phyloP scores from a whole-genome alignment of 2,797 vertebrate genomes.

The Leucoraja ocellata region DNA sequence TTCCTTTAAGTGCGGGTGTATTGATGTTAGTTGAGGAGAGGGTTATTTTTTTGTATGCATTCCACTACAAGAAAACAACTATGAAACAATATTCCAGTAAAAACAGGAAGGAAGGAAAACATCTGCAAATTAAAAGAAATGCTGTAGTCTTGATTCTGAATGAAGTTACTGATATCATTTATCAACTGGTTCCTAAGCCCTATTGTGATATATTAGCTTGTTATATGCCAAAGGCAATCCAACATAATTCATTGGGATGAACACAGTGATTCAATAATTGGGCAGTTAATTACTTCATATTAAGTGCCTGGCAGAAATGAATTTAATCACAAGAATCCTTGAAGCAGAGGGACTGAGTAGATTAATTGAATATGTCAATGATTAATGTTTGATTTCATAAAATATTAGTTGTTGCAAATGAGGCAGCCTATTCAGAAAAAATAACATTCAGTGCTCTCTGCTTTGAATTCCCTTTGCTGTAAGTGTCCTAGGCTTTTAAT shows the following conservation, averaged over 20 bases:
- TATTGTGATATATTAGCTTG: slow-evolving; percentile 55
- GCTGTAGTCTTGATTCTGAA: background rate
- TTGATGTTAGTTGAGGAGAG: background rate
- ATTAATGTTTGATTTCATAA: background rate
- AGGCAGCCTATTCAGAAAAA: background rate
- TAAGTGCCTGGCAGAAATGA: slow-evolving; percentile 40
- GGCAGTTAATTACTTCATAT: slow-evolving; percentile 58
- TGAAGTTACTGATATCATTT: slow-evolving; percentile 41
- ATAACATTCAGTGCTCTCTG: background rate
- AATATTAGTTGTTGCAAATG: background rate
- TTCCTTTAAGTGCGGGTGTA: background rate
- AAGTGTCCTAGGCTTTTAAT: slow-evolving; percentile 13
- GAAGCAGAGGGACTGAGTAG: background rate
- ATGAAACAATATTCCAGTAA: background rate
- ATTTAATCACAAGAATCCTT: slow-evolving; percentile 1
- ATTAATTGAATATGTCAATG: background rate
- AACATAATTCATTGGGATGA: slow-evolving; percentile 62
- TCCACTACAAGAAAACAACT: background rate
- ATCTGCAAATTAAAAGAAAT: background rate
- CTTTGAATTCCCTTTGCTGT: slow-evolving; percentile 21
- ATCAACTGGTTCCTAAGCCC: slow-evolving; percentile 56
- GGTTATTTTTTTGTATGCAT: background rate
- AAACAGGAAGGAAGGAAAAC: background rate
- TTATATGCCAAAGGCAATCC: slow-evolving; percentile 59
- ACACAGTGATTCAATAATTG: slow-evolving; percentile 56